phyloP scores from a whole-genome alignment of 2,888 invertebrate genomes.

The Microdon myrmicae region DNA sequence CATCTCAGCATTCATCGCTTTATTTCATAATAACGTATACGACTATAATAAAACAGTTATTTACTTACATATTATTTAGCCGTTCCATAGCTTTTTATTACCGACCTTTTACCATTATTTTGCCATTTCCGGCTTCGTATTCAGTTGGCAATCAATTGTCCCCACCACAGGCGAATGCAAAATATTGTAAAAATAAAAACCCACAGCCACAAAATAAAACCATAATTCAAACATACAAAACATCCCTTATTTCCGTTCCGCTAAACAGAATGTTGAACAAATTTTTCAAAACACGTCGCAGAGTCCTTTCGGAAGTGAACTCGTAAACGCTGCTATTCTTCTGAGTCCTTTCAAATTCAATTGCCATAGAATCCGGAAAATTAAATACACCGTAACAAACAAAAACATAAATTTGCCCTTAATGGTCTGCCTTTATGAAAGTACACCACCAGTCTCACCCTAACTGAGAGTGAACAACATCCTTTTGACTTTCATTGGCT shows the following conservation, averaged over 20 bases:
- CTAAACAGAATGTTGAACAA: conserved; percentile 36
- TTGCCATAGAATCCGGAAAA: conserved; percentile 45
- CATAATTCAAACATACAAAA: conserved; percentile 46
- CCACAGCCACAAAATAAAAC: conserved; percentile 26
- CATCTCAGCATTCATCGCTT: too few species aligned
- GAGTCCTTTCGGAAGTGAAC: conserved; percentile 25
- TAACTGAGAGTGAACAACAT: too few species aligned
- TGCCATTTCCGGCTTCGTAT: too few species aligned
- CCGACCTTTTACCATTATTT: too few species aligned
- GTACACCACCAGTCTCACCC: too few species aligned
- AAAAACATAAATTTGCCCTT: conserved; percentile 52
- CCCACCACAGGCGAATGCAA: too few species aligned
- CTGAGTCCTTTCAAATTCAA: conserved; percentile 26
- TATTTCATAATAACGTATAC: too few species aligned
- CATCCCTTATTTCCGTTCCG: conserved; percentile 50
- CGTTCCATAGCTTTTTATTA: too few species aligned
- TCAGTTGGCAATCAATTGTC: too few species aligned
- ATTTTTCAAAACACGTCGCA: conserved; percentile 37
- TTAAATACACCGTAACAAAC: conserved; percentile 52
- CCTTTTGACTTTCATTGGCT: conserved; percentile 26
- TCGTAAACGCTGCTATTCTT: conserved; percentile 44
- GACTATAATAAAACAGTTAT: too few species aligned
- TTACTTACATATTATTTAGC: too few species aligned
- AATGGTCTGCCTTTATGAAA: conserved; percentile 21
- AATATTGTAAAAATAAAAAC: too few species aligned